Base-by-base conservation (phyloP, 2,113 vertebrate species). In the Nycticorax nycticorax region DNA sequence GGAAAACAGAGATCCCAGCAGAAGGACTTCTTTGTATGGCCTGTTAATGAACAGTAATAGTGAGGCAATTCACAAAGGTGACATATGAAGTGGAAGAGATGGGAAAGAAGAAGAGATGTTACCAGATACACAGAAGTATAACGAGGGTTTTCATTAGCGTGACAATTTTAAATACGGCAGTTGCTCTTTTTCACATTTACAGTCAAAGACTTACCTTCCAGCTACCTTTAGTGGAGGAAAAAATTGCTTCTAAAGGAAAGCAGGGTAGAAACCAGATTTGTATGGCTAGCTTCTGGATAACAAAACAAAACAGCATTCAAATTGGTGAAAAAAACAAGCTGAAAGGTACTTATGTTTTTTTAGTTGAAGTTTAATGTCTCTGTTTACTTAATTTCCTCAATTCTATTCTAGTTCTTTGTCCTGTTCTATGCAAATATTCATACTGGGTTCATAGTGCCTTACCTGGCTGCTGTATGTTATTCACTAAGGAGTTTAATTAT, bases 111-210 rank as follows among this genome's bases (percentile, higher is more conserved):
- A 71, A 55, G 45, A 69, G 18, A 20, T 72, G 10, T 48, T 87
- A 27, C 18, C 69, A 86, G 47, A 48, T 67, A 59, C 11, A 18
- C 8, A 26, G 32, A 71, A 52, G 6, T 81, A 14, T 60, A 53
- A 60, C 0, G 1, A 39, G 24, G 2, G 1, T 85, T 89, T 91
- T 89, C 0, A 0, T 81, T 60, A 62, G 26, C 27, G 64, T 73
- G 39, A 56, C 35, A 66, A 13, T 53, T 85, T 27, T 17, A 67
- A 55, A 24, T 28, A 56, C 35, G 21, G 43, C 28, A 48, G 24
- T 87, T 85, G 14, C 43, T 92, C 50, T 55, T 78, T 75, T 74
- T 52, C 35, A 53, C 7, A 6, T 13, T 37, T 80, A 50, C 1
- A 66, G 12, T 73, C 37, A 60, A n/a, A 81, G 27, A 18, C 53